Evolutionary conservation across 2,888 invertebrate genomes (phyloP).

Genomic region (Biston stratarius): DNA sequence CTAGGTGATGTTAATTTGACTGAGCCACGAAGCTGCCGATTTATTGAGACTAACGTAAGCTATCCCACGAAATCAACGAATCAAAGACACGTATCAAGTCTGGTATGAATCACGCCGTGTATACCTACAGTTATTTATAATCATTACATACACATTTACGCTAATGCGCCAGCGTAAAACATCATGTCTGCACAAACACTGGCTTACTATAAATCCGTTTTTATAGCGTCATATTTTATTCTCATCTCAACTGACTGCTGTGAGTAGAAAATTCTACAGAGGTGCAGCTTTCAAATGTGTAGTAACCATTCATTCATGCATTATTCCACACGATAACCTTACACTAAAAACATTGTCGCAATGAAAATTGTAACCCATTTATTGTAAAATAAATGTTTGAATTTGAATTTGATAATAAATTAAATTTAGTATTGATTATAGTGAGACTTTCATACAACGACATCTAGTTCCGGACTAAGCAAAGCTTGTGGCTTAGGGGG

Average conservation of each 20-base stretch:
- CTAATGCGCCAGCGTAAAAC: conserved; percentile 42
- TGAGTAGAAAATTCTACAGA: not conserved
- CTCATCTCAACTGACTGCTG: conserved; percentile 22
- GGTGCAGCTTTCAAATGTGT: not conserved
- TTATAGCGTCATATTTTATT: conserved; percentile 37
- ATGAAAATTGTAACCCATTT: too few species aligned
- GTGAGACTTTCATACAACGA: too few species aligned
- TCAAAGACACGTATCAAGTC: not conserved
- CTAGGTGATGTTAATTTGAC: too few species aligned
- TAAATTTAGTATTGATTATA: too few species aligned
- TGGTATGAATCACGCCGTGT: conserved; percentile 21
- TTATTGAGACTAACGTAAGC: not conserved
- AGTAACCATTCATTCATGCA: not conserved
- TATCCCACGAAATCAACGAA: not conserved
- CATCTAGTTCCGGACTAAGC: too few species aligned
- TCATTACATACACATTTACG: conserved; percentile 36
- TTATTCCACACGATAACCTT: not conserved
- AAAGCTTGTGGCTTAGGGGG: too few species aligned
- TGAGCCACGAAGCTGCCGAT: not conserved
- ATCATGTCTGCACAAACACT: conserved; percentile 32
- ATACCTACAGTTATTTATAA: conserved; percentile 37
- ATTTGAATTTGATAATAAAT: too few species aligned
- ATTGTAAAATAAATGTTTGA: too few species aligned
- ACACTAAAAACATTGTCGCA: too few species aligned
- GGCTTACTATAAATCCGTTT: conserved; percentile 44